phyloP scores from a whole-genome alignment of 1,140 invertebrate genomes.

The Nilaparvata lugens region DNA sequence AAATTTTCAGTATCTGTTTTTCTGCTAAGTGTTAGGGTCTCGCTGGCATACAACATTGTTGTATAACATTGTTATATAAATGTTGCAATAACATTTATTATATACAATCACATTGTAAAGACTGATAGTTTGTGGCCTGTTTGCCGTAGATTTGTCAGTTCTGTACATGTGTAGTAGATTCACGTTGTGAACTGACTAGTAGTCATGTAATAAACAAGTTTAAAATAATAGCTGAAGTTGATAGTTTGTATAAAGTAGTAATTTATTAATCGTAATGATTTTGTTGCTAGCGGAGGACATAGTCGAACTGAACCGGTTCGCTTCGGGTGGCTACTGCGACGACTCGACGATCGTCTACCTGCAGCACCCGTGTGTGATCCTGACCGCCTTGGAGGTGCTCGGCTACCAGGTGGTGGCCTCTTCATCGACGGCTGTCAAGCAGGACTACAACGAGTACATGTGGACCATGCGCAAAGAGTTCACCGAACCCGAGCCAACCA shows the following conservation, averaged over 20 bases:
- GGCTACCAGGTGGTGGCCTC: slow-evolving; percentile 79
- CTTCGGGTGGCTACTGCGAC: slow-evolving; percentile 69
- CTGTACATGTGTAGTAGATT: too few relatives aligned
- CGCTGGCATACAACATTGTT: too few relatives aligned
- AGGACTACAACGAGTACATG: slow-evolving; percentile 82
- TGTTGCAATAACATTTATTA: too few relatives aligned
- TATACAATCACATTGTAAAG: too few relatives aligned
- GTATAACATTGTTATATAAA: too few relatives aligned
- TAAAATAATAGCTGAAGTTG: too few relatives aligned
- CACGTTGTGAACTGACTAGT: too few relatives aligned
- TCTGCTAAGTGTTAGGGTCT: too few relatives aligned
- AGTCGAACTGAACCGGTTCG: slow-evolving; percentile 66
- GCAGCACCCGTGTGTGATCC: slow-evolving; percentile 75
- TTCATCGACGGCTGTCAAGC: slow-evolving; percentile 71
- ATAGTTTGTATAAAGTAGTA: not conserved
- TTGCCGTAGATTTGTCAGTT: too few relatives aligned
- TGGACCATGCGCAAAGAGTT: slow-evolving; percentile 87
- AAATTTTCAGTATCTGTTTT: too few relatives aligned
- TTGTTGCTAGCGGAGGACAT: slow-evolving; percentile 59
- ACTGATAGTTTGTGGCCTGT: too few relatives aligned
- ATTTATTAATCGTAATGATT: slow-evolving; percentile 14
- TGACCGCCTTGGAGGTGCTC: slow-evolving; percentile 74
- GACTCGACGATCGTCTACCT: slow-evolving; percentile 70
- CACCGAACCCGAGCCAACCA: slow-evolving; percentile 57
- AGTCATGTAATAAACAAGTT: too few relatives aligned